Evolutionary conservation across 2,113 vertebrate genomes (phyloP).

Genomic region (Xyrauchen texanus): DNA sequence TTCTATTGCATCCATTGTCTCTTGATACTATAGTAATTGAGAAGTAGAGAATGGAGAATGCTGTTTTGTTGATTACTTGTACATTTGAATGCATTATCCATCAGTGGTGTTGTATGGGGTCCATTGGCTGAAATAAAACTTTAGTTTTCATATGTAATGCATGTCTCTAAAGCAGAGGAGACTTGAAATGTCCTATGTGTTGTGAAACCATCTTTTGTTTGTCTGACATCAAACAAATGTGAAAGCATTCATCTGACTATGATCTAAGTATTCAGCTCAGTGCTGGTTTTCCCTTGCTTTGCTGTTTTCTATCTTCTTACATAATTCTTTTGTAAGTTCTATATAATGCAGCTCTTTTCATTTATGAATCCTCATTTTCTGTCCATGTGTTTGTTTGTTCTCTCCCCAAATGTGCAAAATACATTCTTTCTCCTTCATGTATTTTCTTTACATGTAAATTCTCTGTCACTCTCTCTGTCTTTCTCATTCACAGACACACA

Average conservation of each 20-base stretch:
- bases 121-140: background rate
- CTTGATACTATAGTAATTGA: background rate
- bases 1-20: background rate
- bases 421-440: background rate
- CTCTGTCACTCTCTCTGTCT: background rate
- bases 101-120: background rate
- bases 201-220: constrained; percentile 46
- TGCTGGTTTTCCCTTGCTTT: background rate
- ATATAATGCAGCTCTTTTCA: constrained; percentile 5
- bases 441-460: background rate
- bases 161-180: constrained; percentile 1
- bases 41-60: background rate
- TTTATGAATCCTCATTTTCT: background rate
- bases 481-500: background rate
- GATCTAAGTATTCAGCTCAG: background rate
- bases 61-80: background rate
- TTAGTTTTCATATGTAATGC: constrained; percentile 18
- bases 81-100: background rate
- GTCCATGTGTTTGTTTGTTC: background rate
- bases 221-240: constrained; percentile 49
- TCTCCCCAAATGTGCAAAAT: background rate
- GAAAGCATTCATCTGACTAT: constrained; percentile 37
- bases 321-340: constrained; percentile 2
- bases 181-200: constrained; percentile 12
- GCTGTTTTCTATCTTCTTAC: background rate